phyloP scores from a whole-genome alignment of 2,888 invertebrate genomes.

The Diadegma fenestrale region DNA sequence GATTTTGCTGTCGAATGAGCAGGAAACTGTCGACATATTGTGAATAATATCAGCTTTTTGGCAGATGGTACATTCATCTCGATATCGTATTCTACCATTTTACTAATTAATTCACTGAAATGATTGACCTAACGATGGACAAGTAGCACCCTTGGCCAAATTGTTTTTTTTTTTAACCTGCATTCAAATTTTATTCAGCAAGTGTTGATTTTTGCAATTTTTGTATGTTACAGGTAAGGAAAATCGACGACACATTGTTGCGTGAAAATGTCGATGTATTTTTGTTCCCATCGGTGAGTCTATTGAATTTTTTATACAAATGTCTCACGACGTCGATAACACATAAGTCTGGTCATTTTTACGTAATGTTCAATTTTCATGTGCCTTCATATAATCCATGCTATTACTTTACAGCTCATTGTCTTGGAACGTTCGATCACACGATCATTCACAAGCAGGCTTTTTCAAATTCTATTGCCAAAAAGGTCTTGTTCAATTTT shows the following conservation, averaged over 20 bases:
- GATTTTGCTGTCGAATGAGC: constrained; percentile 30
- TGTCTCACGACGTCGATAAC: neutral
- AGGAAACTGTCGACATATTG: neutral
- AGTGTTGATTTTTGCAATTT: neutral
- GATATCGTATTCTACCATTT: neutral
- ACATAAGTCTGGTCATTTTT: constrained; percentile 62
- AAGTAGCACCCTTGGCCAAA: neutral
- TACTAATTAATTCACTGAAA: neutral
- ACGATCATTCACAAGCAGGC: too few relatives aligned
- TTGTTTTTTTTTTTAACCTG: neutral
- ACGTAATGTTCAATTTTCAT: constrained; percentile 7
- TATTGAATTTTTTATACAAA: neutral
- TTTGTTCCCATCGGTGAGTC: constrained; percentile 46
- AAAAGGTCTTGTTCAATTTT: neutral
- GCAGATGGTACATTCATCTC: constrained; percentile 15
- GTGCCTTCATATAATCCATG: neutral
- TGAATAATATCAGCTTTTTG: constrained; percentile 10
- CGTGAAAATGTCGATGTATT: neutral
- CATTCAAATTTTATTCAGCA: neutral
- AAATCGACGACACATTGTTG: neutral
- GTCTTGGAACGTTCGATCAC: too few relatives aligned
- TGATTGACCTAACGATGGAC: constrained; percentile 10
- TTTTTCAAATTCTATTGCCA: too few relatives aligned
- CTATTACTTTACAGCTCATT: constrained; percentile 13
- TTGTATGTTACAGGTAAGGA: constrained; percentile 61